Conservation (phyloP, 2,888 invertebrate species). For the Mechanitis messenoides region DNA sequence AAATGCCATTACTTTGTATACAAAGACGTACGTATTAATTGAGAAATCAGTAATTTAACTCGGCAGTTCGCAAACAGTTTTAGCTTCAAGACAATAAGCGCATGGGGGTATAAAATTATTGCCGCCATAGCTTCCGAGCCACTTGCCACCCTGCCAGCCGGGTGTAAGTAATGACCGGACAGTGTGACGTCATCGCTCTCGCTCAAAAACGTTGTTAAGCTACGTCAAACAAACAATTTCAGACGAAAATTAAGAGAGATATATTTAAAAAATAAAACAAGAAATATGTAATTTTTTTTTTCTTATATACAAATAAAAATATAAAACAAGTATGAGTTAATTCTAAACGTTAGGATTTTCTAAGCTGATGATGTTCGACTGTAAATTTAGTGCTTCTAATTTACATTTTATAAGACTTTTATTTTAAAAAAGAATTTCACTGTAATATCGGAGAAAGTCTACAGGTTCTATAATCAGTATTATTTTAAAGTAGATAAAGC, state of each 20-base stretch:
- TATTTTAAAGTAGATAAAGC: too few relatives aligned
- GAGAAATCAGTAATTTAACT: neutral
- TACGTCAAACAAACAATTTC: neutral
- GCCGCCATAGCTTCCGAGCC: constrained; percentile 68
- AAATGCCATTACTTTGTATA: too few relatives aligned
- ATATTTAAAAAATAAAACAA: neutral
- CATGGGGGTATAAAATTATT: constrained; percentile 57
- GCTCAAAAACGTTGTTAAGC: constrained; percentile 2
- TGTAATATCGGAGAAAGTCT: too few relatives aligned
- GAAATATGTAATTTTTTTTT: too few relatives aligned
- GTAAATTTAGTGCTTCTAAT: too few relatives aligned
- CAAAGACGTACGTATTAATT: neutral
- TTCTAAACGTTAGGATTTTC: too few relatives aligned
- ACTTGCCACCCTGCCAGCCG: constrained; percentile 46
- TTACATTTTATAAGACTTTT: too few relatives aligned
- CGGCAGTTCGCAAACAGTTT: constrained; percentile 5
- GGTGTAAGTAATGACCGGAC: constrained; percentile 48
- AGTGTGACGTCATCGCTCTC: constrained; percentile 36
- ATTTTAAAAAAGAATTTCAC: too few relatives aligned
- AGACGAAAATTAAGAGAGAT: neutral
- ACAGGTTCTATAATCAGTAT: too few relatives aligned
- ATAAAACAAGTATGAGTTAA: too few relatives aligned
- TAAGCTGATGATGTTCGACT: too few relatives aligned
- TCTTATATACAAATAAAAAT: too few relatives aligned
- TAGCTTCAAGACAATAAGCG: constrained; percentile 13